Evolutionary conservation across 2,888 invertebrate genomes (phyloP).

Genomic region (Subacronicta megacephala): DNA sequence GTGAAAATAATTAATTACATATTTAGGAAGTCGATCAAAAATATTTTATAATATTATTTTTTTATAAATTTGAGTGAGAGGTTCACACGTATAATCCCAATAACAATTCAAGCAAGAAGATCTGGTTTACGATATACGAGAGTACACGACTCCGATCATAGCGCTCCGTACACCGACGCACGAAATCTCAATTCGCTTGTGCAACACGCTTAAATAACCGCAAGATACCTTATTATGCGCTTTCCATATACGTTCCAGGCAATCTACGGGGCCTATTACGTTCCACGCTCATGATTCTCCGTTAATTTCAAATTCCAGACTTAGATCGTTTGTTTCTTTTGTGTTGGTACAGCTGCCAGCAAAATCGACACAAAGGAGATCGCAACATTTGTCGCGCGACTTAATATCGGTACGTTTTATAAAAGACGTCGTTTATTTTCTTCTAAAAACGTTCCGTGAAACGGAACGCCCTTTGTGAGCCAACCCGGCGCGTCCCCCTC

Average conservation of each 20-base stretch:
- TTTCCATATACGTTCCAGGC: conserved; percentile 87
- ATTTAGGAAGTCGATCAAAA: conserved; percentile 38
- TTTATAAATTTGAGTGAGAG: conserved; percentile 75
- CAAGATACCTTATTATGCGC: conserved; percentile 89
- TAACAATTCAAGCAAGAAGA: conserved; percentile 81
- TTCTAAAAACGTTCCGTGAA: conserved; percentile 81
- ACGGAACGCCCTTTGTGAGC: conserved; percentile 80
- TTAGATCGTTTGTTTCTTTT: conserved; percentile 80
- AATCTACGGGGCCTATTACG: conserved; percentile 84
- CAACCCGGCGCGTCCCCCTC: conserved; percentile 67
- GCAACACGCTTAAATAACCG: conserved; percentile 87
- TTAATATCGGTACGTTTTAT: conserved; percentile 80
- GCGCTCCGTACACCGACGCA: conserved; percentile 78
- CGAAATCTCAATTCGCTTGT: conserved; percentile 87
- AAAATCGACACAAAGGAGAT: conserved; percentile 81
- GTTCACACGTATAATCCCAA: conserved; percentile 83
- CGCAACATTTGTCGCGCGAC: conserved; percentile 84
- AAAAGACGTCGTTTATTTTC: conserved; percentile 78
- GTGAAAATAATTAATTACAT: too few relatives aligned
- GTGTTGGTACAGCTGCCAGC: conserved; percentile 82
- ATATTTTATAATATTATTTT: conserved; percentile 62
- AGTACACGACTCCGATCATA: conserved; percentile 78
- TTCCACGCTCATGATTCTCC: conserved; percentile 80
- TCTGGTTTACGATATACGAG: conserved; percentile 78
- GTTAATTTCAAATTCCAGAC: conserved; percentile 83